phyloP scores from a whole-genome alignment of 2,113 vertebrate species.

The Plestiodon gilberti region DNA sequence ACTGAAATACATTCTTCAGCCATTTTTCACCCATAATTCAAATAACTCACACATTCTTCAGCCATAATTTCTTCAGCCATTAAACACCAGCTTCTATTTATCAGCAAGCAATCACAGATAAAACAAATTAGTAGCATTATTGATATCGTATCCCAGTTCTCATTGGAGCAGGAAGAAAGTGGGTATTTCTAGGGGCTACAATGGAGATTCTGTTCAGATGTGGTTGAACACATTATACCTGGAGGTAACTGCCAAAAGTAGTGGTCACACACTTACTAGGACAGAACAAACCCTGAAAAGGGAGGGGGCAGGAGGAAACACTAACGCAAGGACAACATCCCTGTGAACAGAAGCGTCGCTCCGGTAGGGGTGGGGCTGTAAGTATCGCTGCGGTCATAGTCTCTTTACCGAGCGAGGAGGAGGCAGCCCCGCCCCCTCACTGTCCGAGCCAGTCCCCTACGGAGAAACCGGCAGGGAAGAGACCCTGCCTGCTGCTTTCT shows the following conservation, averaged over 20 bases:
- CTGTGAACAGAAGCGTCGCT: too few relatives aligned
- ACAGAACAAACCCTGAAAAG: background rate
- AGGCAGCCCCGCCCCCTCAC: too few relatives aligned
- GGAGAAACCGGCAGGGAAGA: too few relatives aligned
- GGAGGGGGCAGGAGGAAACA: background rate
- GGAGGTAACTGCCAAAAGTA: background rate
- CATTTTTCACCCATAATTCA: too few relatives aligned
- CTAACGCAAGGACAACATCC: background rate
- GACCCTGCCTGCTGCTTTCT: too few relatives aligned
- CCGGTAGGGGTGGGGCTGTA: too few relatives aligned
- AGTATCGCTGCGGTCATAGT: too few relatives aligned
- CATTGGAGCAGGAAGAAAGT: background rate
- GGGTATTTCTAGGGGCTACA: background rate
- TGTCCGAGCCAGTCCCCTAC: too few relatives aligned
- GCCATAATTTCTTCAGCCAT: conserved; percentile 35
- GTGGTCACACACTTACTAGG: background rate
- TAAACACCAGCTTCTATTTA: conserved; percentile 30
- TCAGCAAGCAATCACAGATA: conserved; percentile 46
- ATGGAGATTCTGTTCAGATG: background rate
- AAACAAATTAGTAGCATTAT: conserved; percentile 36
- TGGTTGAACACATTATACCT: background rate
- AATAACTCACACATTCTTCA: too few relatives aligned
- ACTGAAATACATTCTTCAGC: conserved; percentile 31
- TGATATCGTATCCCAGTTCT: background rate
- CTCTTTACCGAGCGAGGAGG: too few relatives aligned